A percentile compares a stretch with the other conserved stretches of the same genome.
These are phyloP conservation scores for Lithophane ornitopus DNA, from an alignment of 2,888 invertebrate species.

Conservation along the genomic window DNA sequence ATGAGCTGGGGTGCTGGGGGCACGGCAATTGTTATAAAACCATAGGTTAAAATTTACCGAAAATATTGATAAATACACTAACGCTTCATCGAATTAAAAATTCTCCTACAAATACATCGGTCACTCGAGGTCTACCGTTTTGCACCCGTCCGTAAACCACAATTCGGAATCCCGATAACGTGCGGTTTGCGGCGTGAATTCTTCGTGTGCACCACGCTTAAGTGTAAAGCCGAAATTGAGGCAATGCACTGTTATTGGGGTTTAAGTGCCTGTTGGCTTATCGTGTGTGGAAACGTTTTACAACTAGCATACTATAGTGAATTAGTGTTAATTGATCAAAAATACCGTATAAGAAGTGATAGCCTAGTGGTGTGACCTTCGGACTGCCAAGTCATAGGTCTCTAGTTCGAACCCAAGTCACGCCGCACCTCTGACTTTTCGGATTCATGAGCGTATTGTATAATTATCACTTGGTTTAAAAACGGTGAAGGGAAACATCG, in stretches of 20 bases:
- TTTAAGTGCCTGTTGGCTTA: not conserved
- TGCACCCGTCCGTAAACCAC: constrained; percentile 28
- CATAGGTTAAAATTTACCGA: too few species aligned
- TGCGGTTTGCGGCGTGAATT: constrained; percentile 44
- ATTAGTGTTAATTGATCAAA: not conserved
- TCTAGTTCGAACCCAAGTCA: too few species aligned
- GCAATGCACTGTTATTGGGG: not conserved
- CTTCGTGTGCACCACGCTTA: constrained; percentile 28
- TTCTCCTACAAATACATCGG: not conserved
- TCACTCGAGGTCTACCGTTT: not conserved
- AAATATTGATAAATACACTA: not conserved
- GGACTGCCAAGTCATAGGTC: too few species aligned
- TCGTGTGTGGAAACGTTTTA: not conserved
- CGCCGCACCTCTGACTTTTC: too few species aligned
- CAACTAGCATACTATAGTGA: too few species aligned
- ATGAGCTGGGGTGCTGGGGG: too few species aligned
- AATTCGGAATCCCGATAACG: constrained; percentile 40
- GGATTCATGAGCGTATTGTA: too few species aligned
- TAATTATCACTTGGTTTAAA: too few species aligned
- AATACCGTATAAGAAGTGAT: too few species aligned
- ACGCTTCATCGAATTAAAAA: not conserved
- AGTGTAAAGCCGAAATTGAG: constrained; percentile 32
- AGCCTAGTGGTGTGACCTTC: too few species aligned
- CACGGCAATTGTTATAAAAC: too few species aligned
- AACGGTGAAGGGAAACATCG: too few species aligned